Conservation (phyloP, 2,113 vertebrate species). For the Ochotona curzoniae region DNA sequence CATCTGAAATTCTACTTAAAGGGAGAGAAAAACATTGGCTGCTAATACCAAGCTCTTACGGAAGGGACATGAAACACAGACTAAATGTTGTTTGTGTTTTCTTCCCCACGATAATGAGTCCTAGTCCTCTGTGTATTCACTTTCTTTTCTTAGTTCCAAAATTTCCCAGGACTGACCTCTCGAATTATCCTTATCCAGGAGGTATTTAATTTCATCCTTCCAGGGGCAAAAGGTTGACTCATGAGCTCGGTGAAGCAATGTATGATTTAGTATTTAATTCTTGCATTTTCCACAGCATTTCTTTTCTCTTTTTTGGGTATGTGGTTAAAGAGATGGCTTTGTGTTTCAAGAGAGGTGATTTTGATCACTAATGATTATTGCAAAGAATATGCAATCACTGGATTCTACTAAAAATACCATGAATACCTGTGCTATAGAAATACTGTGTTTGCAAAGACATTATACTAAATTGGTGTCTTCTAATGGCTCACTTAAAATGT, state of each 20-base stretch:
- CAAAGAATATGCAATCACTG: conserved; percentile 20
- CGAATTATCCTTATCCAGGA: conserved; percentile 52
- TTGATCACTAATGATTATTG: conserved; percentile 69
- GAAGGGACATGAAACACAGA: background rate
- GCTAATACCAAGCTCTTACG: background rate
- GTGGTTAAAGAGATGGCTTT: conserved; percentile 55
- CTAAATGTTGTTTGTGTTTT: background rate
- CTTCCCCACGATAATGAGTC: background rate
- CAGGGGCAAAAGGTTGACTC: conserved; percentile 77
- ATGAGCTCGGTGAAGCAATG: conserved; percentile 50
- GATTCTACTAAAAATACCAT: conserved; percentile 46
- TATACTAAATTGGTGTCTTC: conserved; percentile 24
- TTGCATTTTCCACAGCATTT: conserved; percentile 52
- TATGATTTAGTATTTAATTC: conserved; percentile 80
- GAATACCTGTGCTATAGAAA: background rate
- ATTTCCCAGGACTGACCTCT: conserved; percentile 31
- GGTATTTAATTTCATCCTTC: conserved; percentile 78
- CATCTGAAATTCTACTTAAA: background rate
- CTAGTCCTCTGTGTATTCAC: background rate
- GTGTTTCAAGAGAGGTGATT: conserved; percentile 49
- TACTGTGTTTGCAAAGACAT: background rate
- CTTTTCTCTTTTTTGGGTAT: conserved; percentile 70
- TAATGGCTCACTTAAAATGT: conserved; percentile 63
- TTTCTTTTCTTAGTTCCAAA: conserved; percentile 46
- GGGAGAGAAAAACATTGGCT: background rate